These are phyloP conservation scores for Athetis lepigone DNA, from an alignment of 2,888 invertebrate genomes.

Conservation along the genomic window DNA sequence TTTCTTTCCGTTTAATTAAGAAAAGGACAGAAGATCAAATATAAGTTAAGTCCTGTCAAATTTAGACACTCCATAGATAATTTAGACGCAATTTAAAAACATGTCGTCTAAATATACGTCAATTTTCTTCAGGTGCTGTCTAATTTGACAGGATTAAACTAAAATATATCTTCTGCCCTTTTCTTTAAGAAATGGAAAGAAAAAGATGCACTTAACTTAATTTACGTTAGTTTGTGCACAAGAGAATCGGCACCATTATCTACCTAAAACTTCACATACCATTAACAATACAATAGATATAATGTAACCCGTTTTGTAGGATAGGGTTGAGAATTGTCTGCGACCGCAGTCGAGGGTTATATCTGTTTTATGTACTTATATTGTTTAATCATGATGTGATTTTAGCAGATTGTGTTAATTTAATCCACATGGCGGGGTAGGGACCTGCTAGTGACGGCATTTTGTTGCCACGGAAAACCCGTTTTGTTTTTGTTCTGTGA, in stretches of 20 bases:
- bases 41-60: no score
- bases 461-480: background rate
- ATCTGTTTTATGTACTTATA: conserved; percentile 35
- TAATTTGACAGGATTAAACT: no score
- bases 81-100: no score
- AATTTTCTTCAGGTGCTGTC: no score
- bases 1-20: no score
- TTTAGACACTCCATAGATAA: no score
- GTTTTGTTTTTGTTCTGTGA: background rate
- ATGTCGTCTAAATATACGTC: no score
- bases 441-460: conserved; percentile 15
- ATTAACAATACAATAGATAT: conserved; percentile 18
- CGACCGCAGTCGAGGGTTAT: conserved; percentile 45
- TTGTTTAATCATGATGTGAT: conserved; percentile 44
- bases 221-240: no score
- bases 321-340: conserved; percentile 42
- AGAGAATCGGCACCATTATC: background rate
- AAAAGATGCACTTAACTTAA: no score
- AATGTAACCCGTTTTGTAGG: conserved; percentile 26
- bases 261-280: conserved; percentile 25
- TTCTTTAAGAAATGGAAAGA: no score
- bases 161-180: no score
- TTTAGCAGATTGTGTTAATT: conserved; percentile 52
- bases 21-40: no score
- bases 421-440: conserved; percentile 24